Base-by-base conservation (phyloP, 2,113 vertebrate species). In the Brachirus orientalis region DNA sequence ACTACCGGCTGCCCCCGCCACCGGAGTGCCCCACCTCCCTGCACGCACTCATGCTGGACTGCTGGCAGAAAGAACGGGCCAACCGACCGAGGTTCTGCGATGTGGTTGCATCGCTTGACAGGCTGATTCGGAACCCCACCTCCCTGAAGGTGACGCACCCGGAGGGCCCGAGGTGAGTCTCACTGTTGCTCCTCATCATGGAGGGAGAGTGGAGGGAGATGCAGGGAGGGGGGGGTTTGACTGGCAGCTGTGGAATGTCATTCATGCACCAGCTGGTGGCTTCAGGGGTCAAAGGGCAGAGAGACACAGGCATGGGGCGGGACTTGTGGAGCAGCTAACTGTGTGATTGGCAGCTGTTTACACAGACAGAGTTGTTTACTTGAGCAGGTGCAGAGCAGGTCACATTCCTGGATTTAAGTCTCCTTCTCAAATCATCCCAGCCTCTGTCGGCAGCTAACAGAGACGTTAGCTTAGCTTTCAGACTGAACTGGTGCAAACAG, bases 31-130 rank as follows among this genome's bases (percentile, higher is more conserved):
- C 97, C 72, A 90, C 95, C 1, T 94, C 96, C 0, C 91, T 99
- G 41, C 96, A 99, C 72, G 91, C 95, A 69, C 93, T 99, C 69
- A 99, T 99, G 97, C 67, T 99, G 85, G 97, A 99, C 92, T 99
- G 97, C 85, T 99, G 97, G 96, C 96, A 98, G 88, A 94, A 95
- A 46, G 97, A 98, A 71, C 92, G 95, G 6, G 91, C 93, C 8
- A 83, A 93, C 3, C 88, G 95, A 16, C 95, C 95, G 0, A 86
- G 94, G 8, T 96, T 96, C 75, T 88, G 91, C 3, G 91, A 94
- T 50, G 93, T 96, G 54, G 95, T 96, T 78, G 92, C 91, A 0
- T 71, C 94, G 2, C 92, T 96, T 0, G 95, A 96, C 75, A 93
- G 95, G 83, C 91, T 96, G 33, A 96, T 96, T 79, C 92, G 95